phyloP scores from a whole-genome alignment of 2,888 invertebrate species.

The Nomada lathburiana region DNA sequence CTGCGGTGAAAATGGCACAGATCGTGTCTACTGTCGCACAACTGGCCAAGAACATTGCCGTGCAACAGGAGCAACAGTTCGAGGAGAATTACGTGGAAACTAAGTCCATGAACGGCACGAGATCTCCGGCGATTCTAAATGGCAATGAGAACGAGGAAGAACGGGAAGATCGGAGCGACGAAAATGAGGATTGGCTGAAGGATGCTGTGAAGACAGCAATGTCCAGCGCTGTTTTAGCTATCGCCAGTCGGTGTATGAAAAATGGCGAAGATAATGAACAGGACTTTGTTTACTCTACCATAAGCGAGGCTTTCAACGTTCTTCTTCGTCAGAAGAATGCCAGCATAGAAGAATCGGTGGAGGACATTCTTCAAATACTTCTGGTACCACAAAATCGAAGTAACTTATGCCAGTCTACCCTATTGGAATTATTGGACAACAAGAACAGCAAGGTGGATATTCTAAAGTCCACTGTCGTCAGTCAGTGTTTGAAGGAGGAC shows the following conservation, averaged over 20 bases:
- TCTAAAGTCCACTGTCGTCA: constrained; percentile 86
- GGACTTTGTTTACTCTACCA: constrained; percentile 77
- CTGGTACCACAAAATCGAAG: constrained; percentile 78
- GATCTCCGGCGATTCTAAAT: constrained; percentile 43
- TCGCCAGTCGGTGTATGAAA: constrained; percentile 59
- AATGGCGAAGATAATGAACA: constrained; percentile 49
- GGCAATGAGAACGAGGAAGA: constrained; percentile 48
- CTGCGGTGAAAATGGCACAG: constrained; percentile 84
- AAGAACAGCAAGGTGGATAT: constrained; percentile 87
- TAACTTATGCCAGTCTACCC: constrained; percentile 75
- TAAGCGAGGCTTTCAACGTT: constrained; percentile 81
- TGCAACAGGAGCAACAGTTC: constrained; percentile 64
- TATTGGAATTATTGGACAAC: constrained; percentile 76
- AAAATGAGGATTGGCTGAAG: constrained; percentile 68
- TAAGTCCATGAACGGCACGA: constrained; percentile 67
- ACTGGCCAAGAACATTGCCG: constrained; percentile 79
- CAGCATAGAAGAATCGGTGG: constrained; percentile 76
- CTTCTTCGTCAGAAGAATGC: constrained; percentile 70
- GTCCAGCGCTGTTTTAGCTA: constrained; percentile 76
- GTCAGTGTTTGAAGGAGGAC: constrained; percentile 85
- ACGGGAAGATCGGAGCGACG: constrained; percentile 32
- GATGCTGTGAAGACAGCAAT: constrained; percentile 78
- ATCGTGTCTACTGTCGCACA: constrained; percentile 82
- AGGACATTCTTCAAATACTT: constrained; percentile 77
- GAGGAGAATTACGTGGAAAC: constrained; percentile 27